These are phyloP conservation scores for Eremophila alpestris DNA, from an alignment of 2,797 vertebrate species.

Conservation along the genomic window DNA sequence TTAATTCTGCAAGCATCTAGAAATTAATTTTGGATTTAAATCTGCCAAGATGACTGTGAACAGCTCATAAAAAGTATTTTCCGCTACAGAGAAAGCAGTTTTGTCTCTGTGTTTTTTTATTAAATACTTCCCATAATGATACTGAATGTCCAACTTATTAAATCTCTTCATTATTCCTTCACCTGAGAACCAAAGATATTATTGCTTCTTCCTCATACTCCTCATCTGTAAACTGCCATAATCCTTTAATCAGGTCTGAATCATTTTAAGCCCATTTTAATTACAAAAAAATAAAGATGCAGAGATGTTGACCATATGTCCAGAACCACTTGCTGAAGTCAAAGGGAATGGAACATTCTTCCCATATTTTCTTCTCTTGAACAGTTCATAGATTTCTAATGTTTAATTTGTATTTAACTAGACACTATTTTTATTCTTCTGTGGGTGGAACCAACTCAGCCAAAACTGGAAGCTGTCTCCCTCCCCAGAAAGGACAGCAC, in stretches of 20 bases:
- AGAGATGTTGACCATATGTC: not conserved
- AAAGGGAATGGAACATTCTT: not conserved
- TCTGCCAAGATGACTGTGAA: not conserved
- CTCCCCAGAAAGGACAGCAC: not conserved
- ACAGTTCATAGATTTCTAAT: not conserved
- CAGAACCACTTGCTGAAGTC: not conserved
- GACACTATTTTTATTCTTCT: constrained; percentile 2
- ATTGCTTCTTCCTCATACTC: not conserved
- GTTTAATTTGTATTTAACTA: constrained; percentile 4
- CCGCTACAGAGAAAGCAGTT: not conserved
- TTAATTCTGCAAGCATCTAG: not conserved
- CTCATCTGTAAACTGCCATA: not conserved
- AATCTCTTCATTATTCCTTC: not conserved
- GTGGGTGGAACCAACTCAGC: constrained; percentile 20
- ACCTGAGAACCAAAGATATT: not conserved
- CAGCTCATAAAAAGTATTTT: not conserved
- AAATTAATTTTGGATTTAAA: constrained; percentile 27
- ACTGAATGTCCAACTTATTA: not conserved
- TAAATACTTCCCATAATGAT: not conserved
- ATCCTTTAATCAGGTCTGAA: not conserved
- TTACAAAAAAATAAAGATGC: not conserved
- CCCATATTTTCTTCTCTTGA: not conserved
- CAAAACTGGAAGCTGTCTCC: constrained; percentile 18
- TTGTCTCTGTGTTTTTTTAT: not conserved
- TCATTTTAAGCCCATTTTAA: not conserved